Base-by-base conservation (phyloP, 2,888 invertebrate genomes). In the Dolichomitus sp. region DNA sequence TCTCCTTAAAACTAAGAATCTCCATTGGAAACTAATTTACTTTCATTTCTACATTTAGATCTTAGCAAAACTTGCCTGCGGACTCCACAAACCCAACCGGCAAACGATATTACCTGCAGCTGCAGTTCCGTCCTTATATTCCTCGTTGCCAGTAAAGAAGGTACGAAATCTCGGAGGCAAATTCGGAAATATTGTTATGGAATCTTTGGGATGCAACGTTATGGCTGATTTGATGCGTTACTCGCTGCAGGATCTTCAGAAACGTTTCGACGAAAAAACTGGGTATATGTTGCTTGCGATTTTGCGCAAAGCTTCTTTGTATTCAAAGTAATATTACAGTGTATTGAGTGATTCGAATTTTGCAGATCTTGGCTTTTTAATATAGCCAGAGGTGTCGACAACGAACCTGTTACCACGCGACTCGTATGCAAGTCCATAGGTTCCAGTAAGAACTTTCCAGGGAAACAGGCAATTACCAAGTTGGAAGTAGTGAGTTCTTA, bases 121-220 rank as follows among this genome's bases (percentile, higher is more conserved):
- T 86, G 95, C 96, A 40, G 95, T 98, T 61, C 84, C 91, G 54
- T 77, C 81, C 3, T 87, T 94, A 30, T 95, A 93, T 89, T 95
- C 95, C 40, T 95, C 95, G 0, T 94, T 98, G 48, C 96, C 98
- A 0, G 92, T 99, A 1, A 95, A 95, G 83, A 99, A 99, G 94
- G 97, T 99, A 52, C 96, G 97, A 88, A 97, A 97, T 90, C 95
- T 99, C 19, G 99, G 99, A 45, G 99, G 99, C 0, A 99, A 99
- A 94, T 96, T 99, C 89, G 99, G 99, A 0, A 95, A 96, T 86
- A 94, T 95, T n/a, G 95, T 99, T 4, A 95, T 96, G 78, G 96
- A 97, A 87, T 94, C 95, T 63, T 94, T 99, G 6, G 95, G 95
- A 72, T 96, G 98, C 73, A 95, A 95, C 87, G 96, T 95, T 57